Conservation (phyloP, 2,113 vertebrate species). For the Clupea harengus region DNA sequence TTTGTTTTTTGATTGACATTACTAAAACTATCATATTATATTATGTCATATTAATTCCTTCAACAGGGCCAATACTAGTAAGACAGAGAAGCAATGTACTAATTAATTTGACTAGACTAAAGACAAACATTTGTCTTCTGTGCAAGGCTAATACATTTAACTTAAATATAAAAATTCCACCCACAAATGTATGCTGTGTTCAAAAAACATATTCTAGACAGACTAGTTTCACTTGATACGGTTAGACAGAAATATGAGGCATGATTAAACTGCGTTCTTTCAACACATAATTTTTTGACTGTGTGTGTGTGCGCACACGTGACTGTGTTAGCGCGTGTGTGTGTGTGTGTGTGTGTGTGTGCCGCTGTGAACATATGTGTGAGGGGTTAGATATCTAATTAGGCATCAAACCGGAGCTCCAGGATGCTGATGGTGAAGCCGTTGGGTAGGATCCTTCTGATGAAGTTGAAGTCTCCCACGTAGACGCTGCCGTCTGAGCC, state of each 20-base stretch:
- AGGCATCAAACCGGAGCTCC: constrained; percentile 84
- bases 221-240: no score
- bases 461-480: constrained; percentile 95
- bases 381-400: neutral
- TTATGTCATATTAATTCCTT: no score
- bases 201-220: no score
- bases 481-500: constrained; percentile 92
- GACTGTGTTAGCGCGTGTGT: neutral
- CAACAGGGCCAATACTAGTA: no score
- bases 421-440: constrained; percentile 87
- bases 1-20: neutral
- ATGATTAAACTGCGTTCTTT: no score
- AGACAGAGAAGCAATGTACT: no score
- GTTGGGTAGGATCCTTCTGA: constrained; percentile 87
- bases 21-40: neutral
- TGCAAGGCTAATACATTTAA: no score
- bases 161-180: no score
- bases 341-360: neutral
- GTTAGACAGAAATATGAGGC: no score
- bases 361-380: neutral
- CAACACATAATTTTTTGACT: neutral
- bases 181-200: no score
- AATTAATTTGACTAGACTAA: no score
- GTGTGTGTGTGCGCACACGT: neutral
- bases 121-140: no score